phyloP scores from a whole-genome alignment of 2,888 invertebrate species.

The Noctua comes region DNA sequence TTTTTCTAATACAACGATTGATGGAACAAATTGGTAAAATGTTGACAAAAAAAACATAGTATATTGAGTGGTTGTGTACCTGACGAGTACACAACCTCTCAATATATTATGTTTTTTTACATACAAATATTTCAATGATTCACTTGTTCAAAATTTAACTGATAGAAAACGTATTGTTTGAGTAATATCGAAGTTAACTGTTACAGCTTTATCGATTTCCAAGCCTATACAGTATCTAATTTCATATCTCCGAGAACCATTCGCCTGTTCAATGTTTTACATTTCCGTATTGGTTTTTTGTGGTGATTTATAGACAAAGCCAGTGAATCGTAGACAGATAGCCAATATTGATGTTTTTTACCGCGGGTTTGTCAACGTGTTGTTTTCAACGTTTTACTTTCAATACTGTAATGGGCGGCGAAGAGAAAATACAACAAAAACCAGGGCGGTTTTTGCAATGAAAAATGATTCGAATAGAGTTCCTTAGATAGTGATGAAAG shows the following conservation, averaged over 20 bases:
- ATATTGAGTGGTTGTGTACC: not conserved
- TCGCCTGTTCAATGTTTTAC: slow-evolving; percentile 37
- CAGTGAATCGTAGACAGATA: slow-evolving; percentile 34
- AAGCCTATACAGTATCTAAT: slow-evolving; percentile 40
- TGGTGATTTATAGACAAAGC: slow-evolving; percentile 45
- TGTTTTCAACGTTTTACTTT: slow-evolving; percentile 5
- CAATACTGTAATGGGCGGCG: not conserved
- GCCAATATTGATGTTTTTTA: slow-evolving; percentile 8
- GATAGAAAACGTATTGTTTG: slow-evolving; percentile 1
- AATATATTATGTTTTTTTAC: too few relatives aligned
- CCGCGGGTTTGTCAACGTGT: not conserved
- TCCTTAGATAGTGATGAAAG: not conserved
- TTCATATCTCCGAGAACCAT: slow-evolving; percentile 35
- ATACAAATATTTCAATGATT: not conserved
- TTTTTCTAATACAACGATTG: not conserved
- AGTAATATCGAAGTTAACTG: slow-evolving; percentile 13
- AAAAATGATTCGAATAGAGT: not conserved
- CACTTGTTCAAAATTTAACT: not conserved
- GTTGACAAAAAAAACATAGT: not conserved
- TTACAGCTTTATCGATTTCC: slow-evolving; percentile 44
- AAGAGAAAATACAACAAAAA: not conserved
- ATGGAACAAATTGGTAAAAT: not conserved
- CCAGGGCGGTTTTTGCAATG: not conserved
- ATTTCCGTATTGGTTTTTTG: slow-evolving; percentile 52
- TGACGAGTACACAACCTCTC: too few relatives aligned